Percentiles rank a stretch among this genome's conserved stretches.
Conservation (phyloP, 1,140 invertebrate genomes). For the Anoplophora glabripennis region DNA sequence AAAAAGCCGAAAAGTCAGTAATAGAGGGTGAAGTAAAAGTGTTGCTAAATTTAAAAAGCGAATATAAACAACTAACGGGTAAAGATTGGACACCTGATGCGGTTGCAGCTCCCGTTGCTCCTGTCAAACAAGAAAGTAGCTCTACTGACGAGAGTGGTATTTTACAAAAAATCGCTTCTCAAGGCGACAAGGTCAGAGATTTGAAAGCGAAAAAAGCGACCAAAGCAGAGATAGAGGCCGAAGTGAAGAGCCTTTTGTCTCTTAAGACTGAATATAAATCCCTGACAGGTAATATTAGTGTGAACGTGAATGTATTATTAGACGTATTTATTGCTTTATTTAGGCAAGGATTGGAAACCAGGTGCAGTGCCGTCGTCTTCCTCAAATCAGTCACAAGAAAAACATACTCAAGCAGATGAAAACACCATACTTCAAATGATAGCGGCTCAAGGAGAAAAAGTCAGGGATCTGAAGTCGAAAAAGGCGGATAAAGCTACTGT, state of each 20-base stretch:
- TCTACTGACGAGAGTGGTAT: slow-evolving; percentile 42
- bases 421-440: slow-evolving; percentile 49
- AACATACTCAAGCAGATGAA: slow-evolving; percentile 50
- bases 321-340: too few relatives aligned
- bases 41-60: slow-evolving; percentile 66
- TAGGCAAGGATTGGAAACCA: slow-evolving; percentile 41
- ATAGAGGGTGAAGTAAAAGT: slow-evolving; percentile 63
- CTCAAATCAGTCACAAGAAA: slow-evolving; percentile 42
- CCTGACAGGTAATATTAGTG: slow-evolving; percentile 51
- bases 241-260: slow-evolving; percentile 68
- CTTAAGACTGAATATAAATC: slow-evolving; percentile 80
- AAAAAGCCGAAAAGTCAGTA: slow-evolving; percentile 61
- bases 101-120: slow-evolving; percentile 61
- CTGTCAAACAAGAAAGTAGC: slow-evolving; percentile 42
- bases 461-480: slow-evolving; percentile 65
- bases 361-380: slow-evolving; percentile 40
- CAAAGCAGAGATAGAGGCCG: slow-evolving; percentile 59
- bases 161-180: slow-evolving; percentile 60
- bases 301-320: too few relatives aligned
- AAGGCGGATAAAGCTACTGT: slow-evolving; percentile 58
- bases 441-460: slow-evolving; percentile 65
- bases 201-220: slow-evolving; percentile 63
- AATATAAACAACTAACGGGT: slow-evolving; percentile 66
- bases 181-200: slow-evolving; percentile 55
- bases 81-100: slow-evolving; percentile 61